Evolutionary conservation across 2,797 vertebrate genomes (phyloP).

Genomic region (Myotis findleyi): DNA sequence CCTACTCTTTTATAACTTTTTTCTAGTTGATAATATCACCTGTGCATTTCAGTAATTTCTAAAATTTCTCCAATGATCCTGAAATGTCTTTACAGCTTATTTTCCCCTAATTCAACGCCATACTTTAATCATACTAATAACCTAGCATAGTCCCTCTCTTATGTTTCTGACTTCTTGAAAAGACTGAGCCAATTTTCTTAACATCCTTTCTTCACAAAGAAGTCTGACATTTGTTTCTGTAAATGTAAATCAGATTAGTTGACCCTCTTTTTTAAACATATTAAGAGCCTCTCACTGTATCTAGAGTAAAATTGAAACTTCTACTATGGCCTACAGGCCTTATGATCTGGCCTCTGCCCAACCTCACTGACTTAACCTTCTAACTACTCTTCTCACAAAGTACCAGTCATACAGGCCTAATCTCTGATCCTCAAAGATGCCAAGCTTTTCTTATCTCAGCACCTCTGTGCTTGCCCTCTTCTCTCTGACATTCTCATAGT

Average conservation of each 20-base stretch:
- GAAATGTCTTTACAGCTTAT: background rate
- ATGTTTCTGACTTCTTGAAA: background rate
- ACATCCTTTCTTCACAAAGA: background rate
- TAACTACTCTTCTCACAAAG: background rate
- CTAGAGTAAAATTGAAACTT: background rate
- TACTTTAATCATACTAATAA: background rate
- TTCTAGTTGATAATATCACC: background rate
- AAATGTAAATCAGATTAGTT: background rate
- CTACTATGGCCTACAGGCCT: background rate
- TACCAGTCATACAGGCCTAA: background rate
- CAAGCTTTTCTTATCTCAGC: background rate
- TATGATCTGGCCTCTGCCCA: background rate
- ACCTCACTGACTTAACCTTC: background rate
- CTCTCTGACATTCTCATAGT: background rate
- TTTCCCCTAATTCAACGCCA: background rate
- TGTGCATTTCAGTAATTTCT: background rate
- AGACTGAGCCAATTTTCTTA: background rate
- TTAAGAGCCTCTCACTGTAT: background rate
- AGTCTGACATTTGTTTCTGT: background rate
- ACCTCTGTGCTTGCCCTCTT: background rate
- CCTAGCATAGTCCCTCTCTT: background rate
- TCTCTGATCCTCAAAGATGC: background rate
- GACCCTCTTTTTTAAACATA: background rate
- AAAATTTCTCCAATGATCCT: constrained; percentile 11
- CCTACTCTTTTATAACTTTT: background rate